phyloP scores from a whole-genome alignment of 2,888 invertebrate genomes.

The Lagria hirta region DNA sequence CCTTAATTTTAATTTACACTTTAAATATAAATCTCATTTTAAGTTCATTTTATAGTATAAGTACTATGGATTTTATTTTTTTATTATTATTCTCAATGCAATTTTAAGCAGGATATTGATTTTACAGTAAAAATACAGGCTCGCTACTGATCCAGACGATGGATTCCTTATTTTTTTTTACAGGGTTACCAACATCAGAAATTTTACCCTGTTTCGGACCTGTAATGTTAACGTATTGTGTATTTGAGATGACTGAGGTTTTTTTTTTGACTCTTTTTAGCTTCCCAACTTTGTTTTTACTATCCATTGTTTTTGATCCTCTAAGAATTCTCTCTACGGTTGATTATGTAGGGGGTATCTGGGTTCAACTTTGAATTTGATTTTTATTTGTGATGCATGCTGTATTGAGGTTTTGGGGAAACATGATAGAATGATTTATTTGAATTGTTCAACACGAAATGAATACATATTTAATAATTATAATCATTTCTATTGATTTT shows the following conservation, averaged over 20 bases:
- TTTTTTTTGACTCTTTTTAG: conserved; percentile 34
- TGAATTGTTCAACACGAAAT: too few species aligned
- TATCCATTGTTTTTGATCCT: conserved; percentile 35
- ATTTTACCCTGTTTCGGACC: conserved; percentile 44
- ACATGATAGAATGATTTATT: too few species aligned
- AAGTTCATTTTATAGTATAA: conserved; percentile 36
- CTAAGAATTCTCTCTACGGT: conserved; percentile 50
- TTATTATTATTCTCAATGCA: conserved; percentile 26
- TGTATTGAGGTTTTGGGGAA: too few species aligned
- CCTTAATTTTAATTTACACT: conserved; percentile 35
- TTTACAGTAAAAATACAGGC: conserved; percentile 20
- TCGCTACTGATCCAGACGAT: conserved; percentile 20
- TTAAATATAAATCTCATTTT: conserved; percentile 36
- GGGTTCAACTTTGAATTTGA: too few species aligned
- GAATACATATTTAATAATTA: too few species aligned
- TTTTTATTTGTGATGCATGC: too few species aligned
- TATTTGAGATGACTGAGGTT: conserved; percentile 39
- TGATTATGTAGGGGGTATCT: conserved; percentile 29
- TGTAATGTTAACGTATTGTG: conserved; percentile 49
- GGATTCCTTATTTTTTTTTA: conserved; percentile 40
- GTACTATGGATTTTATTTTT: conserved; percentile 23
- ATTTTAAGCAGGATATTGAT: conserved; percentile 21
- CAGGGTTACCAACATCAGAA: conserved; percentile 43
- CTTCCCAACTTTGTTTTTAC: conserved; percentile 35
- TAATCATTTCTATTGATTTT: too few species aligned